Conservation (phyloP, 2,888 invertebrate species). For the Aphidoletes aphidimyza region DNA sequence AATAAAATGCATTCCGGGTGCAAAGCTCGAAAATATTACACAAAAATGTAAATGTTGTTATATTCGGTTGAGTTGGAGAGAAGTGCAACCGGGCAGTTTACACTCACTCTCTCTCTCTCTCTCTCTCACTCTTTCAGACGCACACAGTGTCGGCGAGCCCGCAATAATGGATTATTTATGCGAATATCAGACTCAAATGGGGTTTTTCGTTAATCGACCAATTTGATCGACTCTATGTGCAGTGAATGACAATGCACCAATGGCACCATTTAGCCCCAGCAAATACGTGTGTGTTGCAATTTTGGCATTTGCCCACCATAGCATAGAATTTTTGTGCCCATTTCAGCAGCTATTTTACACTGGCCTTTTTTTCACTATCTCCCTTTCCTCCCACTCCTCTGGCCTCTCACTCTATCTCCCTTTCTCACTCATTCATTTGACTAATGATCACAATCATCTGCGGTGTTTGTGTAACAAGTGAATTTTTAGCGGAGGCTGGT, state of each 20-base stretch:
- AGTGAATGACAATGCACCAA: slow-evolving; percentile 43
- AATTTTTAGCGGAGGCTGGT: not conserved
- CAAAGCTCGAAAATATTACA: slow-evolving; percentile 13
- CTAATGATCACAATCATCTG: slow-evolving; percentile 47
- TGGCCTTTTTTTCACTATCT: not conserved
- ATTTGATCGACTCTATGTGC: slow-evolving; percentile 40
- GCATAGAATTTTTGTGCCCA: not conserved
- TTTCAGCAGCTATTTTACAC: no score
- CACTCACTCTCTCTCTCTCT: no score
- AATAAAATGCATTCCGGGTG: slow-evolving; percentile 32
- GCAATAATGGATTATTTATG: slow-evolving; percentile 28
- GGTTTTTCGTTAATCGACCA: slow-evolving; percentile 48
- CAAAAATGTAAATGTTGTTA: slow-evolving; percentile 26
- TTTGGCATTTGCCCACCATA: not conserved
- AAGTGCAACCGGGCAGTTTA: no score
- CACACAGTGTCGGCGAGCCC: not conserved
- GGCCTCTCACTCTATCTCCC: not conserved
- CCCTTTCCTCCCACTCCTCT: not conserved
- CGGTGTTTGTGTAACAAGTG: slow-evolving; percentile 2
- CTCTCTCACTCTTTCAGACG: no score
- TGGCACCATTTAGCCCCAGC: not conserved
- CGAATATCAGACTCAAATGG: slow-evolving; percentile 33
- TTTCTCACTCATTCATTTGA: not conserved
- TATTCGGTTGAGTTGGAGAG: not conserved
- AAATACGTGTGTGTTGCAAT: not conserved